Evolutionary conservation across 2,888 invertebrate genomes (phyloP), one percentile per base, ranked within the genome.

Genomic region (Tinea pellionella): DNA sequence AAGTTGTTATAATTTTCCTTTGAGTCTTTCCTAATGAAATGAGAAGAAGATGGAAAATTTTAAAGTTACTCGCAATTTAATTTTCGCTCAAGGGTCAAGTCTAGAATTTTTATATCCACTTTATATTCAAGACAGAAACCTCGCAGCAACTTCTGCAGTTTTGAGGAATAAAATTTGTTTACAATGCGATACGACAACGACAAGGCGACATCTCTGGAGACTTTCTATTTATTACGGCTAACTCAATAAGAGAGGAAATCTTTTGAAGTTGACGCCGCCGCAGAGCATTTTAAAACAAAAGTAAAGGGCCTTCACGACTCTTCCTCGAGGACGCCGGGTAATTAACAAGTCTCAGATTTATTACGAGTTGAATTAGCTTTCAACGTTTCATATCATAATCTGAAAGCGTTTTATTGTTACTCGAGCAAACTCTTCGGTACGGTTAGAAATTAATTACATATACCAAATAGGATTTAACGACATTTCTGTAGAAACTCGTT

Each of bases 331-430:
- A 57, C 55, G 57, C 19, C 15, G 2, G 53, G 75, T 78, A 80
- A 82, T 84, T 83, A 82, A 80, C 78, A 80, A 80, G 76, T 78
- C 78, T 73, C 71, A 70, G 70, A 80, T 82, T 84, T 81, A 82
- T 81, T 77, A 77, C 72, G 72, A 74, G 70, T 75, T 71, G 73
- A 79, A 82, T 81, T 77, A 80, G 78, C 83, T 81, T 81, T 77
- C 77, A 78, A 69, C 78, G 70, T 79, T 81, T 80, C 78, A 80
- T 78, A 80, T 81, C 75, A 83, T 80, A 80, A 80, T 81, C 77
- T 69, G 68, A 77, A 79, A 80, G 72, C 75, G 75, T 80, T 83
- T 81, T 79, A 80, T 76, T 78, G 77, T 78, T 66, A 63, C 64
- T 63, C 63, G 70, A 71, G 68, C 64, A 57, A 57, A 57, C 57